Evolutionary conservation across 2,113 vertebrate genomes (phyloP).

Genomic region (Gnathonemus longibarbis): DNA sequence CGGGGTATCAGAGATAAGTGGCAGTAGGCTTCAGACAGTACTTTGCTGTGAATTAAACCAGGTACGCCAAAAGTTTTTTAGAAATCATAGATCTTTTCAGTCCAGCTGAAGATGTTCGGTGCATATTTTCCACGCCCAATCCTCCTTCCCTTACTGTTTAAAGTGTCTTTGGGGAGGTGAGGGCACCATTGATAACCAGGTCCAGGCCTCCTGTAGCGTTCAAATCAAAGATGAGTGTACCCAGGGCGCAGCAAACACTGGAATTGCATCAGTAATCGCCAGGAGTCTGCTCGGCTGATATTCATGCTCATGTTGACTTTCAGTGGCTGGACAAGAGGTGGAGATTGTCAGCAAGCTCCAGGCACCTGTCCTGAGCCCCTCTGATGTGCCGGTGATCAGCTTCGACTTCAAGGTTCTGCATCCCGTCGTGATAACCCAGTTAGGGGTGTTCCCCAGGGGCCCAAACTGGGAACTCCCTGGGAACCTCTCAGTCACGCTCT

Average conservation of each 20-base stretch:
- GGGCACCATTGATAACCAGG: background rate
- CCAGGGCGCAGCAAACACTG: background rate
- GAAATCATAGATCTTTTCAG: background rate
- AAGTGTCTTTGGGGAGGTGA: background rate
- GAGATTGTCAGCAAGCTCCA: slow-evolving; percentile 71
- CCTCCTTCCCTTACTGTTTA: background rate
- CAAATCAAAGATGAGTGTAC: background rate
- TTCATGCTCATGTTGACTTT: background rate
- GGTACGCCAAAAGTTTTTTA: background rate
- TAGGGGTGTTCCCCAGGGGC: slow-evolving; percentile 79
- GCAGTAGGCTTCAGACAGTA: background rate
- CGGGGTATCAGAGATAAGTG: background rate
- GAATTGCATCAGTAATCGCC: background rate
- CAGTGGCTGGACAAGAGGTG: slow-evolving; percentile 74
- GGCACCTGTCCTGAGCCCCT: slow-evolving; percentile 49
- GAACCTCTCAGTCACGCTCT: slow-evolving; percentile 85
- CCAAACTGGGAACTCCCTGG: slow-evolving; percentile 64
- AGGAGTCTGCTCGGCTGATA: background rate
- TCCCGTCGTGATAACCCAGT: slow-evolving; percentile 84
- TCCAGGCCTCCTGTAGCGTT: background rate
- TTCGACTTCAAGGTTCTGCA: slow-evolving; percentile 91
- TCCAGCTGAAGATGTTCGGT: background rate
- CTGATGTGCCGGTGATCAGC: slow-evolving; percentile 73
- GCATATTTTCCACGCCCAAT: background rate
- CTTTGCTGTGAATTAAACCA: background rate